Evolutionary conservation across 1,140 invertebrate genomes (phyloP).

Genomic region (Coelopa frigida): DNA sequence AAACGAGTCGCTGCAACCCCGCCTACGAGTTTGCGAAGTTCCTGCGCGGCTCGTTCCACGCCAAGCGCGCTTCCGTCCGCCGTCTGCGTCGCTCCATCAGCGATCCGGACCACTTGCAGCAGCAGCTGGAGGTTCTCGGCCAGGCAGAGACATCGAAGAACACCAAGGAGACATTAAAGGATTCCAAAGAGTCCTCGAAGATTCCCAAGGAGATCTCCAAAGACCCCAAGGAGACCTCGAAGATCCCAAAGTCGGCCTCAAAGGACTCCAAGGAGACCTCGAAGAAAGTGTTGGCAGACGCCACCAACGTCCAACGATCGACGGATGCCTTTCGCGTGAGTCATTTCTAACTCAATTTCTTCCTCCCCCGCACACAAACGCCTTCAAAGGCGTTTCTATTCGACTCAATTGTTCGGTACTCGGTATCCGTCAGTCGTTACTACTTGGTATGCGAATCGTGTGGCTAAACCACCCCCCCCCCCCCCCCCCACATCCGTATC

Average conservation of each 20-base stretch:
- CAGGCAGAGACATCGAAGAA: neutral
- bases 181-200: neutral
- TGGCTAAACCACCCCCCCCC: too few species aligned
- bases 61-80: conserved; percentile 34
- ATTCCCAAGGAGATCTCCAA: neutral
- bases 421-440: conserved; percentile 1
- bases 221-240: neutral
- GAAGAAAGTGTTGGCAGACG: neutral
- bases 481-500: too few species aligned
- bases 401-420: too few species aligned
- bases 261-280: neutral
- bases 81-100: conserved; percentile 34
- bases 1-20: conserved; percentile 20
- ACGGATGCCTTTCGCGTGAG: conserved; percentile 29
- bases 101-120: conserved; percentile 37
- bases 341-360: conserved; percentile 26
- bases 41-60: conserved; percentile 35
- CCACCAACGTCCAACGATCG: too few species aligned
- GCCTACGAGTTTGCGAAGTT: conserved; percentile 36
- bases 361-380: neutral
- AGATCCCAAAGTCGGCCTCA: neutral
- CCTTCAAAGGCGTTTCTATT: neutral
- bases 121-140: conserved; percentile 6
- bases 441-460: neutral
- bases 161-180: neutral